phyloP scores from a whole-genome alignment of 37 sponge, comb jelly and placozoan species.

The Oscarella lobularis region DNA sequence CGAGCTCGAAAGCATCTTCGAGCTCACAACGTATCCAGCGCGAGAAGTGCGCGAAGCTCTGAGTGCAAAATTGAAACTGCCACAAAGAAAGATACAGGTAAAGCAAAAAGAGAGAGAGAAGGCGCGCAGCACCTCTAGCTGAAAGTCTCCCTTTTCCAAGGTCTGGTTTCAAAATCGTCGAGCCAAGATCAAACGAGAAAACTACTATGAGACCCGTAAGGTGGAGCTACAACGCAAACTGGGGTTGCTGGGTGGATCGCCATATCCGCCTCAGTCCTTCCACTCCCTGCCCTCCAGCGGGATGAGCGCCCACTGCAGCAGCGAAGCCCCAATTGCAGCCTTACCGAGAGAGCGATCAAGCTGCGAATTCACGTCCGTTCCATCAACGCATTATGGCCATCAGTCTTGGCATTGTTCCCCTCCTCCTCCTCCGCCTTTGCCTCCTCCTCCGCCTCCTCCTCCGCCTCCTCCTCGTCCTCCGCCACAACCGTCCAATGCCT shows the following conservation, averaged over 20 bases:
- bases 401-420: no score
- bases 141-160: background rate
- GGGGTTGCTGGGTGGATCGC: background rate
- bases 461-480: no score
- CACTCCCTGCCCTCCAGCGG: no score
- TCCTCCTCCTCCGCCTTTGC: no score
- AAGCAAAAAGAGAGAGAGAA: background rate
- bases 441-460: no score
- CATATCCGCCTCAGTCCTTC: background rate
- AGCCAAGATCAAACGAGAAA: background rate
- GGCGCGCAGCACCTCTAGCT: background rate
- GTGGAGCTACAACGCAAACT: background rate
- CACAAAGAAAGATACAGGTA: background rate
- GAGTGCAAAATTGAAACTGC: background rate
- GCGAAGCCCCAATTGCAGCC: no score
- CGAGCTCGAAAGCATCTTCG: background rate
- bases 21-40: background rate
- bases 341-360: no score
- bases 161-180: slow-evolving; percentile 1
- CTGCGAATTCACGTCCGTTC: no score
- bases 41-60: background rate
- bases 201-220: background rate
- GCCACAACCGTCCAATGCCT: no score
- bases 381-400: no score
- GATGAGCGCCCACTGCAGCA: no score